Evolutionary conservation across 2,113 vertebrate genomes (phyloP).

Genomic region (Alectura lathami): DNA sequence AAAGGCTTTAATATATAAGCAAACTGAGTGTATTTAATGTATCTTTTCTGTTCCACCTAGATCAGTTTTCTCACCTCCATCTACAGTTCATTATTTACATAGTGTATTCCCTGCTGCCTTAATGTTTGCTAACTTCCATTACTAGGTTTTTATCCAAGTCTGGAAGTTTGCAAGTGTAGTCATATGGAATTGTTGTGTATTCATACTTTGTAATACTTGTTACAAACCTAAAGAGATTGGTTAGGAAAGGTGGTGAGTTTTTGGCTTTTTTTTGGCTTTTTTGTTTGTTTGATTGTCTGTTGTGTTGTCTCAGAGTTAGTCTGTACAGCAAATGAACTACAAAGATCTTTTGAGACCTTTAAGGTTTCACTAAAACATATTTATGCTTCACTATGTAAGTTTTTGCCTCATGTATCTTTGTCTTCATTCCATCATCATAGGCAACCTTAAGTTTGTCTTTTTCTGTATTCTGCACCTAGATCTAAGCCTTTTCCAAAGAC

Average conservation of each 20-base stretch:
- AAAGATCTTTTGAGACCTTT: neutral
- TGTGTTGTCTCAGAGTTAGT: neutral
- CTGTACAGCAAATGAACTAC: neutral
- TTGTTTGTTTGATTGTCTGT: neutral
- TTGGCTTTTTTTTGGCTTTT: neutral
- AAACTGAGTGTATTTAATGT: neutral
- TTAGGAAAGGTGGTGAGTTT: neutral
- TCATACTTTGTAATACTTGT: neutral
- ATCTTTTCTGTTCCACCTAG: neutral
- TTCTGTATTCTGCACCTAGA: neutral
- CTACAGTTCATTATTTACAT: neutral
- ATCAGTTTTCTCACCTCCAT: neutral
- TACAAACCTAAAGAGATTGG: neutral
- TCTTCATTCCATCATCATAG: neutral
- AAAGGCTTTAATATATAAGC: neutral
- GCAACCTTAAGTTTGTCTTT: neutral
- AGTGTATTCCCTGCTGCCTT: neutral
- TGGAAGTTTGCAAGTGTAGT: neutral
- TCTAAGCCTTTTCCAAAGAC: neutral
- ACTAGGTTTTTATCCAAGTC: neutral
- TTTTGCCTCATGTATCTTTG: neutral
- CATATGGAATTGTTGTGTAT: neutral
- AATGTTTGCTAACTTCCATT: conserved; percentile 3
- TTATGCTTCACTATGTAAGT: neutral
- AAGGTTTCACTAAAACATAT: neutral